Base-by-base conservation (phyloP, 2,888 invertebrate species). In the Chymomyza fuscimana region DNA sequence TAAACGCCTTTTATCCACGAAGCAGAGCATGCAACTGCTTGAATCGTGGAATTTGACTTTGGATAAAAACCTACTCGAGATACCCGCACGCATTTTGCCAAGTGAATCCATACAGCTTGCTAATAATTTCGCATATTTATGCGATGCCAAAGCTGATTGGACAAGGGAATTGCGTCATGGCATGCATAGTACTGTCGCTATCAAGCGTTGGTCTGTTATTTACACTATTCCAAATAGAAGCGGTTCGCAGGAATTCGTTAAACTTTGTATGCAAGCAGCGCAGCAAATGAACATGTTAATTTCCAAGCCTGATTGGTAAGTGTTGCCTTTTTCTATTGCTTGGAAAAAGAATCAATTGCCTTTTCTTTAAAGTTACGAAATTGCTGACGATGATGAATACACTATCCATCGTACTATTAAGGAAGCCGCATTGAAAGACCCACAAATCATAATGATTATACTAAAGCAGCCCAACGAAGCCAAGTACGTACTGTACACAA, bases 21-120 rank as follows among this genome's bases (percentile, higher is more conserved):
- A 91, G 0, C 93, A 92, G 1, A 93, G 93, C 15, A 82, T 93
- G 5, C 79, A 94, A 82, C 96, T 96, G 81, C 89, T 98, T 51
- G 90, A 87, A 0, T 93, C 93, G 0, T 98, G 97, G 97, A 94
- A 95, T 46, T 90, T 98, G 84, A 92, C 93, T 32, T 90, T 98
- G 1, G 94, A 95, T 0, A 89, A 93, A 0, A 91, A 92, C 0
- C 91, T 97, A 10, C 92, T 96, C 0, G 92, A 93, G 4, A 90
- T 98, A 12, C 92, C 93, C 7, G 97, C 94, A 0, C 93, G 97
- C 9, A 91, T 94, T 6, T 89, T 97, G 25, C 93, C 93, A 0
- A 79, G 92, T 0, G 97, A 97, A 86, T 25, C 4, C 25, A 25
- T 25, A 25, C 4, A 3, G 0, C 25, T 25, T 25, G 25, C 4